Evolutionary conservation across 2,797 vertebrate species (phyloP), one percentile per base, ranked within the genome.

Genomic region (Poecilia wingei): DNA sequence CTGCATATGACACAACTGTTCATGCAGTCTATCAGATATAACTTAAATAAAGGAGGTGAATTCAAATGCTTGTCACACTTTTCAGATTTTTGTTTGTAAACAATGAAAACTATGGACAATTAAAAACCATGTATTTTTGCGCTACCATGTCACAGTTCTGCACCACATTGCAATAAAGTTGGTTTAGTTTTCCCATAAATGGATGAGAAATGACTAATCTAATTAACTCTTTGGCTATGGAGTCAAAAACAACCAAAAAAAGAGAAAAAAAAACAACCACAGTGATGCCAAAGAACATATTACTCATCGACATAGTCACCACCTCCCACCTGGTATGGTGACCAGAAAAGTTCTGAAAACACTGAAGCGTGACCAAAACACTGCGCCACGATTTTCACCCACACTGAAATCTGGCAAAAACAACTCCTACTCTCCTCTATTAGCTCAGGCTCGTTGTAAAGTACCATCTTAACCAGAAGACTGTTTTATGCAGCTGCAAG

Each of bases 401-500:
- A 80, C 72, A 80, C 72, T 57, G 47, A 69, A 57, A 12, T 61
- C 49, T 57, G 71, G 59, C 72, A 31, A 22, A 71, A 66, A 36
- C 61, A 10, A 69, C 78, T 57, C 61, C 49, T 74, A 41, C 59
- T 53, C 36, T 31, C n/a, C 20, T 75, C 39, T 43, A 46, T 51
- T 39, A n/a, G 18, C 49, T 74, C 72, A 12, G 25, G 31, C 41
- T 78, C 0, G 47, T 51, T 72, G 76, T 61, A 20, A 72, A 45
- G 39, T 16, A 31, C 76, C 18, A 41, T 36, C 4, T n/a, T 70
- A 18, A 77, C 31, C 51, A 72, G 36, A 46, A 47, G 18, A 36
- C 39, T n/a, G 31, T 16, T 41, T 43, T 46, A 13, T 31, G 46
- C 13, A 47, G 28, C 57, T 33, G 64, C 77, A 73, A 61, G 57